Evolutionary conservation across 2,888 invertebrate genomes (phyloP), one percentile per base, ranked within the genome.

Genomic region (Latheticus oryzae): DNA sequence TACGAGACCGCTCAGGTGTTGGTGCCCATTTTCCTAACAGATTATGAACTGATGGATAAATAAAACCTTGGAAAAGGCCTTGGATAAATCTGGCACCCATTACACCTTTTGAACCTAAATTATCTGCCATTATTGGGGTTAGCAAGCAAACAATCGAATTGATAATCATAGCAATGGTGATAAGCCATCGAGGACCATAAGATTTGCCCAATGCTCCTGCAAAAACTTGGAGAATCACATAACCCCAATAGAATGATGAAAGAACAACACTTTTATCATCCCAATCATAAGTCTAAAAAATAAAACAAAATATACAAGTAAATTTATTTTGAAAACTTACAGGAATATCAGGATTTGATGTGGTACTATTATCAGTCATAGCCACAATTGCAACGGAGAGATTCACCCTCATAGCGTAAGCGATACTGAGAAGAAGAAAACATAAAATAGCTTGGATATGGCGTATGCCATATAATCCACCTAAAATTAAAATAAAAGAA

Each of bases 171-270:
- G 87, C 79, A 0, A 78, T 66, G 0, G 80, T 78, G n/a, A 87
- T 78, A 3, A 92, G 80, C 24, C 83, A 78, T 71, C 89, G 89
- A 0, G 89, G 89, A 0, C 93, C 93, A 72, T 87, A 85, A 1
- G 80, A 80, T 64, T 87, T 86, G 0, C 90, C 88, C 33, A 93
- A 73, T 57, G 86, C 80, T 0, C 88, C 87, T 0, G 85, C 84
- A 0, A 88, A 87, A 0, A 90, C 76, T 75, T 91, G 90, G 15
- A 87, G 84, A 2, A 87, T 62, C 1, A 88, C 81, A 71, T 90
- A 90, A 1, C 90, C 90, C 88, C 89, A 88, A 74, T 88, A 89
- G 74, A 90, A 90, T 0, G 89, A 87, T n/a, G 88, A 88, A 8
- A 89, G 78, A 24, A 89, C 82, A 43, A 84, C 65, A 17, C 56